Percentiles rank a stretch among this genome's conserved stretches.
phyloP scores from a whole-genome alignment of 1,140 invertebrate species.

The Goniozus legneri region DNA sequence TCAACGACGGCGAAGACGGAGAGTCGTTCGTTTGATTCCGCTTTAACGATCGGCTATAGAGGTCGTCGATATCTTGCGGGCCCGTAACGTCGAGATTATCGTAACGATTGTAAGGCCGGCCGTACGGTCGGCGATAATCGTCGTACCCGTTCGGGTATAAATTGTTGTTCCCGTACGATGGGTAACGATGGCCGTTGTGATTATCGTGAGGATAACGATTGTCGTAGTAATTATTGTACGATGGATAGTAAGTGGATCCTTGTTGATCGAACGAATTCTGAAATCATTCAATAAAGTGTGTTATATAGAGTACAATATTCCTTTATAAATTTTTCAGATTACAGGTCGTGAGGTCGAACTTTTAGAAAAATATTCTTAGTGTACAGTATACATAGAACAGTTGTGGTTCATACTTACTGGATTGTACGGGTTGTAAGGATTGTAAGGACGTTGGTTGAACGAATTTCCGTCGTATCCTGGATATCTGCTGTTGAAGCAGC shows the following conservation, averaged over 20 bases:
- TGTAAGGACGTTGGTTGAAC: background rate
- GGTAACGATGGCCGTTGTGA: slow-evolving; percentile 15
- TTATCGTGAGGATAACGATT: slow-evolving; percentile 17
- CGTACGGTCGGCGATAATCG: slow-evolving; percentile 3
- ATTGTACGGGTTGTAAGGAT: background rate
- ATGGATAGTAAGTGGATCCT: slow-evolving; percentile 9
- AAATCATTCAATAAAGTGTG: too few species aligned
- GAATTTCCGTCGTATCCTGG: slow-evolving; percentile 15
- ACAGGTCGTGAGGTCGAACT: too few species aligned
- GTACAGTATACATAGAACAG: background rate
- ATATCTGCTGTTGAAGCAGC: slow-evolving; percentile 51
- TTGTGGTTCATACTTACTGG: background rate
- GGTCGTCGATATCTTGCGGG: slow-evolving; percentile 14
- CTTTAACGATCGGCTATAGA: slow-evolving; percentile 19
- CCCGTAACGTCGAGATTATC: slow-evolving; percentile 14
- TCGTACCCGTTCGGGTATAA: background rate
- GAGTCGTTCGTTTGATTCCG: slow-evolving; percentile 21
- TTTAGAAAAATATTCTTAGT: too few species aligned
- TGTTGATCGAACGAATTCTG: slow-evolving; percentile 15
- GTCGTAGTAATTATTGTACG: slow-evolving; percentile 19
- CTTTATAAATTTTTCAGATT: too few species aligned
- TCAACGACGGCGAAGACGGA: too few species aligned
- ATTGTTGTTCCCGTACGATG: slow-evolving; percentile 18
- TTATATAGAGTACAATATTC: too few species aligned
- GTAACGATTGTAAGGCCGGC: slow-evolving; percentile 8